Percentiles rank a stretch among this genome's conserved stretches.
phyloP scores from a whole-genome alignment of 2,797 vertebrate species.

The Sebastes trivittatus region DNA sequence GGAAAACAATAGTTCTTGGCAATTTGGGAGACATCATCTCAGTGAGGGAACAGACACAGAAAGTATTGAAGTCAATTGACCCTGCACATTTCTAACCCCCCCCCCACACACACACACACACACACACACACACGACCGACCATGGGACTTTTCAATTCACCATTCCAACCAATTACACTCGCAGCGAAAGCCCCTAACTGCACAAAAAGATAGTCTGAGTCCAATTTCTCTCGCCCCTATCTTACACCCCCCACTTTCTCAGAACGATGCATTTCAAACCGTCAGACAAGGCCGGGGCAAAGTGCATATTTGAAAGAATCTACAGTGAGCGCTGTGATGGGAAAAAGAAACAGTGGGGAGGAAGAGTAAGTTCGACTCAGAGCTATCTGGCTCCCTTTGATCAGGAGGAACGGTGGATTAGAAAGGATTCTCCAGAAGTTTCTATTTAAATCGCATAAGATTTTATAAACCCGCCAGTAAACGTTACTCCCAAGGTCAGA shows the following conservation, averaged over 20 bases:
- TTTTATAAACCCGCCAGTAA: constrained; percentile 65
- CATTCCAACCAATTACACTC: constrained; percentile 64
- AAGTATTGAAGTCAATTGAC: constrained; percentile 52
- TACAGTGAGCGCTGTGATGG: constrained; percentile 31
- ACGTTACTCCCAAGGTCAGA: constrained; percentile 62
- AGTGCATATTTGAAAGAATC: constrained; percentile 59
- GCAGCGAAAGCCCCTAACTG: constrained; percentile 15
- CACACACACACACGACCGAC: neutral
- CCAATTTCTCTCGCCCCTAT: constrained; percentile 49
- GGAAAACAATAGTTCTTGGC: constrained; percentile 43
- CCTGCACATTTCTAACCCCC: constrained; percentile 33
- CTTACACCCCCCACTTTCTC: constrained; percentile 21
- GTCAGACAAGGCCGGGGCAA: constrained; percentile 50
- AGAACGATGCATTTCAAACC: constrained; percentile 33
- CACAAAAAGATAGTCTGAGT: constrained; percentile 58
- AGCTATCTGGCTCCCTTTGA: constrained; percentile 75
- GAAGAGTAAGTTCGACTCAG: constrained; percentile 59
- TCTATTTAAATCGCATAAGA: constrained; percentile 68
- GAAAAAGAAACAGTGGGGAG: constrained; percentile 21
- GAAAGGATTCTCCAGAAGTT: constrained; percentile 72
- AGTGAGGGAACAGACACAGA: constrained; percentile 20
- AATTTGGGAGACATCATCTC: constrained; percentile 44
- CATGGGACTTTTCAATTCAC: constrained; percentile 30
- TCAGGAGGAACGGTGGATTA: constrained; percentile 76
- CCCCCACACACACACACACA: too few relatives aligned